Evolutionary conservation across 2,113 vertebrate species (phyloP).

Genomic region (Boulengeromyrus knoepffleri): DNA sequence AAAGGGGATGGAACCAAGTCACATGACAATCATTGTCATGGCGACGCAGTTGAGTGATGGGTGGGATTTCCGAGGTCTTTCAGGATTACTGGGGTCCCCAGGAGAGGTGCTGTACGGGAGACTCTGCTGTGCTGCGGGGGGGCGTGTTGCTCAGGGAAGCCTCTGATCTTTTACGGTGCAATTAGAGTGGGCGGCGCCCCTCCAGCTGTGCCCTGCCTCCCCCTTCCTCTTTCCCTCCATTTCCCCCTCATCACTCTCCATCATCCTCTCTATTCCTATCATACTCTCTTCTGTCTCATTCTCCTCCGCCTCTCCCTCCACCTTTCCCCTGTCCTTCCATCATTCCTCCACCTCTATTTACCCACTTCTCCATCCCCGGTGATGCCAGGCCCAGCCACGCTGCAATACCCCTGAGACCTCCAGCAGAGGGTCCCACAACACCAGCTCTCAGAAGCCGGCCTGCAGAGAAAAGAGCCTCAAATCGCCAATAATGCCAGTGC

Average conservation of each 20-base stretch:
- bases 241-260: constrained; percentile 11
- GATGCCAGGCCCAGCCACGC: constrained; percentile 13
- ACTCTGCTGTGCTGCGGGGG: not conserved
- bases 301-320: not conserved
- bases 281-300: not conserved
- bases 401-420: constrained; percentile 64
- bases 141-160: not conserved
- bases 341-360: not conserved
- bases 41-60: not conserved
- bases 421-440: constrained; percentile 68
- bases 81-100: not conserved
- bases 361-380: not conserved
- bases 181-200: constrained; percentile 15
- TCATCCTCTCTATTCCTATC: not conserved
- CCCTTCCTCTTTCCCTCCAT: not conserved
- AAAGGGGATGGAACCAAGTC: not conserved
- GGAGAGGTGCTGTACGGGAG: not conserved
- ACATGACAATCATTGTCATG: not conserved
- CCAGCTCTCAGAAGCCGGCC: constrained; percentile 39
- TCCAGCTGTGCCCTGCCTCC: not conserved
- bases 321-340: not conserved
- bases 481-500: not conserved
- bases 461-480: not conserved
- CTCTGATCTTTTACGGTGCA: constrained; percentile 15
- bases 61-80: not conserved